Evolutionary conservation across 2,888 invertebrate genomes (phyloP), one percentile per base, ranked within the genome.

Genomic region (Callinectes sapidus): DNA sequence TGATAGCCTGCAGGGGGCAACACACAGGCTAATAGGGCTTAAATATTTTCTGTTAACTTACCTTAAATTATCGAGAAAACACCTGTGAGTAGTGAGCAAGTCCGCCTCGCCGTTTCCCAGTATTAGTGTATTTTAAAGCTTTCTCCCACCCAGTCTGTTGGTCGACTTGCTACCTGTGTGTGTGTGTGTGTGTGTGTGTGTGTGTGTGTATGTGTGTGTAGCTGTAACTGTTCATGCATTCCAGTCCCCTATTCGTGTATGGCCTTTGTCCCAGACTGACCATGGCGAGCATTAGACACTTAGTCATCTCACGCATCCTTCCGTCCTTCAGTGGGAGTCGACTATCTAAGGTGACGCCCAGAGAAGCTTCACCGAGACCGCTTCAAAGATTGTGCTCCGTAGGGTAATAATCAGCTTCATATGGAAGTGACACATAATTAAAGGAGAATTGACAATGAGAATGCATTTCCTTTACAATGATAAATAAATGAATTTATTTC

Each of bases 11-110:
- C 81, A 81, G 81, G 81, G 35, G 35, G 81, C 81, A 35, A 35
- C 81, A 35, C 81, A 35, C 81, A 81, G 16, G 81, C 81, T 81
- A 81, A 81, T 81, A 81, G 35, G 81, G 81, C 32, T 81, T 81
- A 81, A 35, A 81, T 81, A 81, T 81, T 81, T 81, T 81, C 81
- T 35, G 35, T 81, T 35, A 81, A 35, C 81, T 81, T 81, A 35
- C 81, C 81, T 81, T 81, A 32, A 81, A 35, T 32, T 35, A 81
- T 32, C 14, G 81, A 35, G 35, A 35, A 81, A 81, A 81, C 35
- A 71, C 10, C 28, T 28, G 28, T 71, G 71, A 28, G 10, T 13
- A 71, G 71, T 71, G 28, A 71, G 71, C n/a, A 71, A 71, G 71
- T 71, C 13, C 5, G 16, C 14, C 32, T 10, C 14, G 81, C 81